Evolutionary conservation across 2,888 invertebrate species (phyloP), one percentile per base, ranked within the genome.

Genomic region (Acronicta leporina): DNA sequence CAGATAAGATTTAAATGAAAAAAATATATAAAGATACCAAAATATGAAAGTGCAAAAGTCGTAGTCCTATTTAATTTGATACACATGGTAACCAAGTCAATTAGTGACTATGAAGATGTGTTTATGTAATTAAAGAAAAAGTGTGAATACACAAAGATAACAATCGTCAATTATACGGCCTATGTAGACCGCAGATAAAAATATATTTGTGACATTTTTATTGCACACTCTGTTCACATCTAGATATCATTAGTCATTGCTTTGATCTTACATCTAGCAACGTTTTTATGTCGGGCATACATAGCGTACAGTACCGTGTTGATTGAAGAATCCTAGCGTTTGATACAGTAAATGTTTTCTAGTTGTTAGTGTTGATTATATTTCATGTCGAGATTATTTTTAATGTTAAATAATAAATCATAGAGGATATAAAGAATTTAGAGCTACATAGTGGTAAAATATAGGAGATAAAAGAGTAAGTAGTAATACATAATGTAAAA

Each of bases 251-350:
- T 89, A 89, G 84, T 92, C 88, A 89, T 85, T 63, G 79, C 90
- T 94, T 94, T 93, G 93, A 93, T 90, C 90, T 92, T 90, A 84
- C 87, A 91, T 92, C 86, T 87, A 79, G 76, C 77, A 89, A 87
- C 85, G 87, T 90, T 92, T 90, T 91, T 89, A 87, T 88, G 84
- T 80, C 87, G 83, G 82, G 85, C 76, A 82, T 83, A 77, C 72
- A 65, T 73, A 80, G 83, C 86, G 77, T 86, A 87, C 84, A 87
- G 82, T 84, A 71, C 75, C 59, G 60, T 55, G 82, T 68, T 63
- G 77, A 77, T 67, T 61, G 64, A 77, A 66, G 51, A 70, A 66
- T 62, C 47, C 33, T 61, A 65, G 52, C 25, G 15, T 75, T 63
- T 64, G 46, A 59, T 68, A 76, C 50, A 79, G 66, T 63, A 62